Evolutionary conservation across 37 sponge, comb jelly and placozoan genomes (phyloP).

Genomic region (Theonella swinhoei): DNA sequence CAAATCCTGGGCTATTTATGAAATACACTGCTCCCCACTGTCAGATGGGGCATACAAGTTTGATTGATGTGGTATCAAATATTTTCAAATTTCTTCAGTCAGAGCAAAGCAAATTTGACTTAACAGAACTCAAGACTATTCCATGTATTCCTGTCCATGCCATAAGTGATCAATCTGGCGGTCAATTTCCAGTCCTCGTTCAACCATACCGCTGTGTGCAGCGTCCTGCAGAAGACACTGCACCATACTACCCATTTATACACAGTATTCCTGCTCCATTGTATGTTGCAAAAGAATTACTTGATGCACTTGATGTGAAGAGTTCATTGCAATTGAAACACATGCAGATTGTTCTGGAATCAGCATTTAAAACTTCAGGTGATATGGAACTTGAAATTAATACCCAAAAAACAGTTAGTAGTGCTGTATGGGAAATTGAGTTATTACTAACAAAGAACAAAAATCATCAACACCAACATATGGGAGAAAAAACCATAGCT

Average conservation of each 20-base stretch:
- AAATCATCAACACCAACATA: neutral
- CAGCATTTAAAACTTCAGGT: constrained; percentile 7
- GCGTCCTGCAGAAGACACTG: neutral
- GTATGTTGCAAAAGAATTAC: neutral
- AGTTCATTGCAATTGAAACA: constrained; percentile 10
- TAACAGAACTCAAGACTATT: neutral
- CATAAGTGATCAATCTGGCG: neutral
- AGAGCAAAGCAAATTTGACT: neutral
- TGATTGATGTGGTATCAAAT: constrained; percentile 7
- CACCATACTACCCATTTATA: constrained; percentile 42
- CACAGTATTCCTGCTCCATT: constrained; percentile 6
- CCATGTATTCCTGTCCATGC: constrained; percentile 47
- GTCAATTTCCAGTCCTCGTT: constrained; percentile 34
- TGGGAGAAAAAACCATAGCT: neutral
- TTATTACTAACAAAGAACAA: neutral
- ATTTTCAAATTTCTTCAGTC: neutral
- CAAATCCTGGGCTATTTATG: constrained; percentile 8
- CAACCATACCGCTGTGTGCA: constrained; percentile 34
- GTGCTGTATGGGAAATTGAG: neutral
- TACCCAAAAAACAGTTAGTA: neutral
- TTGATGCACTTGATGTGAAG: constrained; percentile 22
- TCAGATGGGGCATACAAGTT: neutral
- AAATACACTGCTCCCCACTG: constrained; percentile 8
- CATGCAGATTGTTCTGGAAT: constrained; percentile 29
- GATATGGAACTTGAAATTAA: neutral